Evolutionary conservation across 2,797 vertebrate species (phyloP).

Genomic region (Rhinophrynus dorsalis): DNA sequence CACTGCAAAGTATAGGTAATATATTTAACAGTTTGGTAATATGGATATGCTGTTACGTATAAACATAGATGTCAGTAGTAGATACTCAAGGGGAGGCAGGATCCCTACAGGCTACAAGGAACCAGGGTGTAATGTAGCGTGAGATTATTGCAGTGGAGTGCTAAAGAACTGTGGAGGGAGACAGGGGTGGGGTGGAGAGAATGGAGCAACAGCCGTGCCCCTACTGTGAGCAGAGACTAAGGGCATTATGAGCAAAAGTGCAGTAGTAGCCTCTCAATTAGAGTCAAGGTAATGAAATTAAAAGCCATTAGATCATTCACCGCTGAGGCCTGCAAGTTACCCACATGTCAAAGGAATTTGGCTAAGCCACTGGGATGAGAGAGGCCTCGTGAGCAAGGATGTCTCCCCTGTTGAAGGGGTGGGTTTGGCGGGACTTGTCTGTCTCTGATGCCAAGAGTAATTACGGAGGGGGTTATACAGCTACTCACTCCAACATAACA

Average conservation of each 20-base stretch:
- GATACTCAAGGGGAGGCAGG: conserved; percentile 5
- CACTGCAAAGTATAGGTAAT: too few relatives aligned
- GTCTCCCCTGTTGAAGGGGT: conserved; percentile 47
- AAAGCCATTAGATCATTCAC: conserved; percentile 74
- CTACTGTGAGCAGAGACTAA: conserved; percentile 51
- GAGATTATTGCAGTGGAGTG: conserved; percentile 23
- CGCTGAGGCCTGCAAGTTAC: conserved; percentile 67
- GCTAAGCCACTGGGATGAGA: conserved; percentile 72
- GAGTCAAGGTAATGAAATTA: conserved; percentile 74
- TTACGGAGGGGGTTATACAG: background rate
- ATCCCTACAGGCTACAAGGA: conserved; percentile 25
- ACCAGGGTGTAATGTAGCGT: conserved; percentile 28
- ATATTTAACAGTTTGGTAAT: too few relatives aligned
- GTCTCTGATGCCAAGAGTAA: conserved; percentile 74
- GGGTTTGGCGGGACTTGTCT: conserved; percentile 67
- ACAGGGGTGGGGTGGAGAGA: conserved; percentile 12
- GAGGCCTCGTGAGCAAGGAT: conserved; percentile 57
- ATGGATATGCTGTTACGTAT: too few relatives aligned
- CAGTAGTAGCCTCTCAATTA: conserved; percentile 63
- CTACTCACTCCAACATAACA: background rate
- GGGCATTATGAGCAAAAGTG: conserved; percentile 53
- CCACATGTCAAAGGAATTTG: conserved; percentile 81
- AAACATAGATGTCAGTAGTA: background rate
- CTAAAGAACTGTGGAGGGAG: conserved; percentile 8
- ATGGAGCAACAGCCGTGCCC: conserved; percentile 41